These are phyloP conservation scores for Drosophila antonietae DNA, from an alignment of 2,888 invertebrate genomes.

Conservation along the genomic window DNA sequence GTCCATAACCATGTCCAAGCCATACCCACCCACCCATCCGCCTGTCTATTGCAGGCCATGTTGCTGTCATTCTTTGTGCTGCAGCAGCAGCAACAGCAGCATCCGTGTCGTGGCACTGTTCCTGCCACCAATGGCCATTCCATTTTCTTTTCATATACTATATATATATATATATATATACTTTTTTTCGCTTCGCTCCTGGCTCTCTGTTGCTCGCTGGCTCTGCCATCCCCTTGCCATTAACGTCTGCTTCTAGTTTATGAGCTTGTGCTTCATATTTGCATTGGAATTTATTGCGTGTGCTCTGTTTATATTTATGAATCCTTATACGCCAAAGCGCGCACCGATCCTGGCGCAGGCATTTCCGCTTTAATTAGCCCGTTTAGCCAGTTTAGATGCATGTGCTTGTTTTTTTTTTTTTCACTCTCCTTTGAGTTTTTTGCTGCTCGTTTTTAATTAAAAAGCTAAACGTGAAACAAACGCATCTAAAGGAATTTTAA, in stretches of 20 bases:
- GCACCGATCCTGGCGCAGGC: neutral
- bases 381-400: neutral
- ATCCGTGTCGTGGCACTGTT: constrained; percentile 18
- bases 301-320: constrained; percentile 32
- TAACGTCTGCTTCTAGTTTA: constrained; percentile 50
- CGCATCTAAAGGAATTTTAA: too few relatives aligned
- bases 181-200: neutral
- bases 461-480: too few relatives aligned
- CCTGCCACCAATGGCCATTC: constrained; percentile 6
- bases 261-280: constrained; percentile 47
- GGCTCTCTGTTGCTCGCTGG: neutral
- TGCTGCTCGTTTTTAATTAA: neutral
- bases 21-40: neutral
- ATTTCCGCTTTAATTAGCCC: constrained; percentile 7
- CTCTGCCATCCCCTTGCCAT: constrained; percentile 22
- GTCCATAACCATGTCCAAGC: neutral
- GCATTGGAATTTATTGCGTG: constrained; percentile 45
- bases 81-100: constrained; percentile 30
- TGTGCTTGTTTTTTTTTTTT: neutral
- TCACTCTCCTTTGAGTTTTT: neutral
- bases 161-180: too few relatives aligned
- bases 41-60: constrained; percentile 41
- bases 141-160: neutral
- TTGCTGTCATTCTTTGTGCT: constrained; percentile 55
- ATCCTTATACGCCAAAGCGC: constrained; percentile 1